These are phyloP conservation scores for Notechis scutatus DNA, from an alignment of 2,113 vertebrate genomes.

Conservation along the genomic window DNA sequence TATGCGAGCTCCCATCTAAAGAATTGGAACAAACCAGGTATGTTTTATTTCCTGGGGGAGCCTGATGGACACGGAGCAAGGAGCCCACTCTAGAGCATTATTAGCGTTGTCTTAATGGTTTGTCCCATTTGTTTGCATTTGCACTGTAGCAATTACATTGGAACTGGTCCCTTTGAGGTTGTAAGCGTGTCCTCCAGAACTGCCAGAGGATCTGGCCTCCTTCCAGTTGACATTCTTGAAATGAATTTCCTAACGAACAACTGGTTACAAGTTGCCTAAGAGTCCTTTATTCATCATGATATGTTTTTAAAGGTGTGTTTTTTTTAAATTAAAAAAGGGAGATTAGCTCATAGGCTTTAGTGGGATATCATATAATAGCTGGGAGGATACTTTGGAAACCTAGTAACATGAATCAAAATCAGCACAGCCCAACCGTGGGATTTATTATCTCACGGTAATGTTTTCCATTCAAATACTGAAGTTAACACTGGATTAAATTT, in stretches of 20 bases:
- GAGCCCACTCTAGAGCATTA: background rate
- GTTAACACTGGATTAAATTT: conserved; percentile 15
- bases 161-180: background rate
- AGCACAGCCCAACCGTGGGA: fast-evolving
- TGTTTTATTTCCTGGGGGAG: background rate
- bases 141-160: background rate
- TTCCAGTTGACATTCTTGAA: background rate
- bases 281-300: background rate
- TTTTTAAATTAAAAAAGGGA: background rate
- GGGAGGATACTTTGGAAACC: background rate
- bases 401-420: background rate
- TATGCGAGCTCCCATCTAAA: background rate
- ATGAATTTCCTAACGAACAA: background rate
- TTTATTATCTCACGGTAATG: background rate
- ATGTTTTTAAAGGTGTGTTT: background rate
- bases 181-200: background rate
- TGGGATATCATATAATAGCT: background rate
- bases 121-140: background rate
- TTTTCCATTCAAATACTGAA: conserved; percentile 19
- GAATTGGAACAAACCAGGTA: background rate
- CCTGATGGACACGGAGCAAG: background rate
- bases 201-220: background rate
- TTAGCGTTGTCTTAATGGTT: background rate
- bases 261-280: fast-evolving
- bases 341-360: background rate